Base-by-base conservation (phyloP, 2,888 invertebrate genomes). In the Helicoverpa assulta region DNA sequence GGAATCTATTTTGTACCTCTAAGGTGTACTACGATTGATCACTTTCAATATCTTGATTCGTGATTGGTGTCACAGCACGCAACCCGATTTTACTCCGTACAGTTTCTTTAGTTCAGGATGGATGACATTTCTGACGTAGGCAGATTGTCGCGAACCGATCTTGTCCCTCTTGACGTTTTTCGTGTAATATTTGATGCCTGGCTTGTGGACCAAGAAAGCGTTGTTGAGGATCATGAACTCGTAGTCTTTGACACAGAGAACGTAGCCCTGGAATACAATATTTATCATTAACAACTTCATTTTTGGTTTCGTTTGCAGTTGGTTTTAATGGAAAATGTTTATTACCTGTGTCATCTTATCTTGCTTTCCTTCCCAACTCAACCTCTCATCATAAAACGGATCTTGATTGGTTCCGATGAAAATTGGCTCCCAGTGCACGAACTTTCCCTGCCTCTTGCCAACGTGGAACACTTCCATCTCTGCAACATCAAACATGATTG, bases 301-400 rank as follows among this genome's bases (percentile, higher is more conserved):
- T 47, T n/a, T n/a, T 47, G 12, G 14, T 5, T 43, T n/a, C 3
- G 47, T 47, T n/a, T 47, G 47, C 6, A 16, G 47, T 5, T 16
- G 6, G n/a, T 47, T n/a, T 47, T 16, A 47, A 47, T 5, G 16
- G 6, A 5, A 0, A 47, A 5, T 47, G 47, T 26, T 53, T 19
- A 7, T 56, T 91, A 98, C 99, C 97, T 99, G 99, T 72, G 98
- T 98, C 99, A 99, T 99, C 95, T 99, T 99, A 93, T 99, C 99
- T 92, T 98, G 98, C 93, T 98, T 98, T 54, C 99, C 99, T 90
- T 99, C 99, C 99, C 99, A 99, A 90, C 98, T 98, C 73, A 99
- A 97, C 87, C 99, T 96, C 91, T 99, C 99, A 83, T 99, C 99
- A 90, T 99, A 99, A 79, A 98, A 96, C 0, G 99, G 98, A 86